Percentiles rank a stretch among this genome's conserved stretches.
Conservation (phyloP, 2,888 invertebrate genomes). For the Euphydryas editha region DNA sequence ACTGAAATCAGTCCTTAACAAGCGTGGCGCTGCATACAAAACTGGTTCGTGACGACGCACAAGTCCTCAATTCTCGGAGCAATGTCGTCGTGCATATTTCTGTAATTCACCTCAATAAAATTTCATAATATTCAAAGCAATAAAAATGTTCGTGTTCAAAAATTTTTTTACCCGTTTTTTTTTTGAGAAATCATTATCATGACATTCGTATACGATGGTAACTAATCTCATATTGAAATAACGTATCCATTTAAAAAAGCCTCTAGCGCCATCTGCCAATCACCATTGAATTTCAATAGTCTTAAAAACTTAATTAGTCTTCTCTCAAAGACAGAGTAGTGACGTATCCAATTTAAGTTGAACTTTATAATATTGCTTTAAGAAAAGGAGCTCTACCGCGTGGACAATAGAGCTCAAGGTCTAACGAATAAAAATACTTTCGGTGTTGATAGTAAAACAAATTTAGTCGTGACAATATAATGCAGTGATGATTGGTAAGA, state of each 20-base stretch:
- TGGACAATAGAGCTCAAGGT: conserved; percentile 51
- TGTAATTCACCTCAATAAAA: background rate
- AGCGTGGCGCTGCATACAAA: conserved; percentile 54
- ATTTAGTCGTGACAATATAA: conserved; percentile 61
- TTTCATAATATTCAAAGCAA: background rate
- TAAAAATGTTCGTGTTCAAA: background rate
- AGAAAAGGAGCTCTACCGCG: conserved; percentile 45
- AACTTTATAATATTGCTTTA: conserved; percentile 21
- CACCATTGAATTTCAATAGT: conserved; percentile 77
- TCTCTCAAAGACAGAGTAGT: conserved; percentile 75
- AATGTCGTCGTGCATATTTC: conserved; percentile 9
- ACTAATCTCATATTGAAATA: conserved; percentile 44
- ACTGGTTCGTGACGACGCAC: conserved; percentile 53
- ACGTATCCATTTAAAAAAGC: conserved; percentile 73
- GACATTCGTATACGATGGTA: conserved; percentile 43
- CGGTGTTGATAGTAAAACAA: conserved; percentile 35
- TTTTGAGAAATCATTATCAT: conserved; percentile 35
- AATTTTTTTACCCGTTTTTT: background rate
- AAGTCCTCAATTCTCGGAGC: conserved; percentile 42
- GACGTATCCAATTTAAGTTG: conserved; percentile 52
- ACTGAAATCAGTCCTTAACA: conserved; percentile 42
- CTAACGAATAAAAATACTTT: background rate
- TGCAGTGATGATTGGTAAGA: conserved; percentile 71
- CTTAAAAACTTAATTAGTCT: conserved; percentile 80
- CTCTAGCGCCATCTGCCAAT: conserved; percentile 81